Base-by-base conservation (phyloP, 2,797 vertebrate genomes). In the Sebastiscus albofasciatus region DNA sequence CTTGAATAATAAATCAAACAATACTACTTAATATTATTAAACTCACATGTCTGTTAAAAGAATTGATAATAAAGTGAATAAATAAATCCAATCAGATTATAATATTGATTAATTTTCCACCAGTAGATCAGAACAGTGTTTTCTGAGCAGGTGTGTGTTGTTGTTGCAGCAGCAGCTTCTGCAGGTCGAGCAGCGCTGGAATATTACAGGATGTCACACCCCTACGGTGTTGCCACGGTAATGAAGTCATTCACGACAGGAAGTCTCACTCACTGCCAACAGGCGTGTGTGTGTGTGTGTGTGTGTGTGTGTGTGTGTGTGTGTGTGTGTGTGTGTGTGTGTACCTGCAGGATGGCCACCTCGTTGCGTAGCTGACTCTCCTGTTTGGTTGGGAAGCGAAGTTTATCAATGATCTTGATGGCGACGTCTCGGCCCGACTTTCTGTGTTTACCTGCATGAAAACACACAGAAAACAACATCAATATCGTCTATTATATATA, bases 331-430 rank as follows among this genome's bases (percentile, higher is more conserved):
- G 72, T 75, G 77, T 80, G 67, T 77, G 52, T 78, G 59, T 81
- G 71, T 86, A 99, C 98, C 97, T 99, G 98, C 79, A 99, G 95
- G 92, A 99, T 99, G 89, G 98, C 98, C 93, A 99, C 98, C 91
- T 99, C 98, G 70, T 99, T 99, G 73, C 98, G 96, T 77, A 99
- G 96, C 80, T 99, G 98, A 89, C 97, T 99, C 93, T 99, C 98
- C 87, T 99, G 98, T 89, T 99, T 99, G 20, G 98, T 99, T 49
- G 98, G 98, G 90, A 99, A 99, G 49, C 98, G 96, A 81, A 99
- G 94, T 93, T 99, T 99, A 92, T 99, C 98, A 68, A 99, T 99
- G 91, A 99, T 98, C 95, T 99, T 99, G 89, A 99, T 99, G 84
- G 98, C 98, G 75, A 99, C 98, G 78, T 99, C 98, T 93, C 98